Percentiles rank a stretch among this genome's conserved stretches.
Conservation (phyloP, 2,888 invertebrate genomes). For the Liopterus haemorrhoidalis region DNA sequence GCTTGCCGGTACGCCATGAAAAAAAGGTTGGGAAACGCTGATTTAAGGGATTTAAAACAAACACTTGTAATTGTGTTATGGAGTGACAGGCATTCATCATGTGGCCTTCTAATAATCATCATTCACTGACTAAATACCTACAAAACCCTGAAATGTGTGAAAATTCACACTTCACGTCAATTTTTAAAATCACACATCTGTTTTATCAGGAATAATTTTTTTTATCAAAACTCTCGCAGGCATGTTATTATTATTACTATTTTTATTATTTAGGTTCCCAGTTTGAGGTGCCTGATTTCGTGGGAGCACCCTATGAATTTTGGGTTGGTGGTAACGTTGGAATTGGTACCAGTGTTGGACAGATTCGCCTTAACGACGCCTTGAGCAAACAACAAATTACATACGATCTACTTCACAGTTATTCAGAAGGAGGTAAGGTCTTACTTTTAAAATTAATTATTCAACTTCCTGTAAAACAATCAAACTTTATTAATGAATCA, state of each 20-base stretch:
- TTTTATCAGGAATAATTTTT: neutral
- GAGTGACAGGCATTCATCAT: neutral
- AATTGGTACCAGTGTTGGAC: slow-evolving; percentile 79
- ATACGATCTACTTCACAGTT: slow-evolving; percentile 77
- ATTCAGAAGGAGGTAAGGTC: slow-evolving; percentile 72
- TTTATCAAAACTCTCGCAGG: neutral
- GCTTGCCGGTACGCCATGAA: too few relatives aligned
- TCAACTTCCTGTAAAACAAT: too few relatives aligned
- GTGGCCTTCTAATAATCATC: too few relatives aligned
- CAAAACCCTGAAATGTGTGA: too few relatives aligned
- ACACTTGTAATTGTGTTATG: too few relatives aligned
- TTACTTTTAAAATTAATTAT: too few relatives aligned
- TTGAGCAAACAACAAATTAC: slow-evolving; percentile 60
- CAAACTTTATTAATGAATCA: too few relatives aligned
- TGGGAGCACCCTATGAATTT: slow-evolving; percentile 82
- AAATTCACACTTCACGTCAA: too few relatives aligned
- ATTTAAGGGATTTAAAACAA: too few relatives aligned
- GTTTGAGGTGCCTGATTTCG: slow-evolving; percentile 64
- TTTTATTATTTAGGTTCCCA: slow-evolving; percentile 45
- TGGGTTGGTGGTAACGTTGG: slow-evolving; percentile 85
- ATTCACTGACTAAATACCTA: too few relatives aligned
- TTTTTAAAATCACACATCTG: too few relatives aligned
- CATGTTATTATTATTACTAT: neutral
- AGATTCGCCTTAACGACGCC: slow-evolving; percentile 69
- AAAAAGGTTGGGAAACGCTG: too few relatives aligned